Percentiles rank a stretch among this genome's conserved stretches.
These are phyloP conservation scores for Rhopalosiphum nymphaeae DNA, from an alignment of 2,888 invertebrate genomes.

Conservation along the genomic window DNA sequence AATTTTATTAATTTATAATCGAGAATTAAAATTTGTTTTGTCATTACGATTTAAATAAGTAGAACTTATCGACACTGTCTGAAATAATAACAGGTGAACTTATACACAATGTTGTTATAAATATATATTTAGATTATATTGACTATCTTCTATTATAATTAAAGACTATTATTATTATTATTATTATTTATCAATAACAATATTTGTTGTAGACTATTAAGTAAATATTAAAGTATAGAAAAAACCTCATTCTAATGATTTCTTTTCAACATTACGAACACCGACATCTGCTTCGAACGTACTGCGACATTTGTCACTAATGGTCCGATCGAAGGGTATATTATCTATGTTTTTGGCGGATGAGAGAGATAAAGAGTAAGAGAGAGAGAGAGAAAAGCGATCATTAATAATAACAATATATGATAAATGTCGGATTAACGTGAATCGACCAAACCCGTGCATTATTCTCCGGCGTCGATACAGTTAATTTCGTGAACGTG, in stretches of 20 bases:
- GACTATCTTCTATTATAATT: too few relatives aligned
- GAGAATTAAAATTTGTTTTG: neutral
- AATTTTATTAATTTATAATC: neutral
- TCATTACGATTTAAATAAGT: neutral
- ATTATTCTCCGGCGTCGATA: neutral
- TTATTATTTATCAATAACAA: neutral
- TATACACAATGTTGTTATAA: neutral
- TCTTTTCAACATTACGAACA: neutral
- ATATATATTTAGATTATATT: too few relatives aligned
- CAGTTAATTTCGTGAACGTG: neutral
- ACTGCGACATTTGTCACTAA: conserved; percentile 36
- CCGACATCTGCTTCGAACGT: conserved; percentile 35
- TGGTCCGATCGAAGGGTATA: conserved; percentile 10
- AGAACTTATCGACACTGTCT: neutral
- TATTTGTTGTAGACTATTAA: neutral
- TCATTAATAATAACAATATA: conserved; percentile 16
- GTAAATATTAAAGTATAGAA: neutral
- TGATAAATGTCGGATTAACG: conserved; percentile 37
- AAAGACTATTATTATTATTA: neutral
- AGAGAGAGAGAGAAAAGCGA: too few relatives aligned
- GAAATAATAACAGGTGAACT: neutral
- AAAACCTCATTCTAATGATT: neutral
- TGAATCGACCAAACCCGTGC: neutral
- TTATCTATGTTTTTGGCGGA: neutral
- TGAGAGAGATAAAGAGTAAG: neutral